Conservation (phyloP, 1,140 invertebrate species). For the Augochlora pura region DNA sequence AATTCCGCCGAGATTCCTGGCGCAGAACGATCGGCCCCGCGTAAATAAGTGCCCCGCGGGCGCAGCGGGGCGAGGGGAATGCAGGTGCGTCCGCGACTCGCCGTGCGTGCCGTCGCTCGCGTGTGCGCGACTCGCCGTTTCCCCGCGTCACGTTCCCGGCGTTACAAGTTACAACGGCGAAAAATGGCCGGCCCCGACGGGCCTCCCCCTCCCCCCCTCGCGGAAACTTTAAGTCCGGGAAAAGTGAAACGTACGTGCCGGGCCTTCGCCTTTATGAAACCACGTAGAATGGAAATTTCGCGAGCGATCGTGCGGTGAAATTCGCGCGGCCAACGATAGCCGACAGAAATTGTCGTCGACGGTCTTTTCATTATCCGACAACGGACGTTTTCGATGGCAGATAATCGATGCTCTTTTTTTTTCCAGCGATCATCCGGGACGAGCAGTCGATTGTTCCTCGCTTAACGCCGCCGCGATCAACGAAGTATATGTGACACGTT, state of each 20-base stretch:
- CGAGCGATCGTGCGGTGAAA: slow-evolving; percentile 1
- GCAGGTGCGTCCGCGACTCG: not conserved
- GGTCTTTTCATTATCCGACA: too few species aligned
- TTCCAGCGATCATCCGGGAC: too few species aligned
- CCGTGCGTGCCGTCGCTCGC: not conserved
- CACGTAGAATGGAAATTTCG: slow-evolving; percentile 1
- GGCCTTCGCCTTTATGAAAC: slow-evolving; percentile 9
- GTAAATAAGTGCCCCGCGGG: slow-evolving; percentile 12
- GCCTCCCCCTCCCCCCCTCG: too few species aligned
- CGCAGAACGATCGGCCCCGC: not conserved
- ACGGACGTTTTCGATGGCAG: too few species aligned
- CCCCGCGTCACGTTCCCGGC: slow-evolving; percentile 10
- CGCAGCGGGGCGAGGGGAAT: too few species aligned
- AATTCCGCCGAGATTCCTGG: not conserved
- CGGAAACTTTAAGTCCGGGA: slow-evolving; percentile 1
- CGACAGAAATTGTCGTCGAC: not conserved
- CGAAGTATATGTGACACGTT: too few species aligned
- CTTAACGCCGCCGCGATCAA: too few species aligned
- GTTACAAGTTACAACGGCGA: slow-evolving; percentile 12
- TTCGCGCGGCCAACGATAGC: slow-evolving; percentile 5
- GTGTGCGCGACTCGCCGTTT: not conserved
- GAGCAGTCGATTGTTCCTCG: too few species aligned
- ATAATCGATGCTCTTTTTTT: too few species aligned
- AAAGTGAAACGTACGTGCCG: slow-evolving; percentile 28
- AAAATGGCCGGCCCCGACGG: not conserved